Conservation (phyloP, 1,140 invertebrate species). For the Galleria mellonella region DNA sequence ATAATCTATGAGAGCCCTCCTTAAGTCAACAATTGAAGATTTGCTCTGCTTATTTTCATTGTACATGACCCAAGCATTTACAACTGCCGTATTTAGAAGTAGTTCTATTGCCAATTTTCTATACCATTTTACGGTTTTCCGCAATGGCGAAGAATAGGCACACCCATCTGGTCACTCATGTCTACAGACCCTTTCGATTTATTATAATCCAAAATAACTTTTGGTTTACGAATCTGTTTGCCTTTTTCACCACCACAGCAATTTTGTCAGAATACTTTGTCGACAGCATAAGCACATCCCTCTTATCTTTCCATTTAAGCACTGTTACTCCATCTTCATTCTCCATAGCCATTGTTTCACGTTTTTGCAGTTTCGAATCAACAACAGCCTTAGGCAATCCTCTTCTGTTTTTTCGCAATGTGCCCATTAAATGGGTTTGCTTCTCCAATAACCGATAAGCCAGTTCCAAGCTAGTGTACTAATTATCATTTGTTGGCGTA, state of each 20-base stretch:
- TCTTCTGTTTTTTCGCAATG: constrained; percentile 55
- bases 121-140: no score
- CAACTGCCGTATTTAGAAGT: constrained; percentile 41
- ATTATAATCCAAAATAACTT: no score
- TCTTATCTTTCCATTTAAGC: constrained; percentile 63
- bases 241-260: constrained; percentile 31
- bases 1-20: constrained; percentile 23
- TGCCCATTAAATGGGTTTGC: constrained; percentile 67
- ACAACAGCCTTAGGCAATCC: constrained; percentile 50
- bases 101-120: constrained; percentile 53
- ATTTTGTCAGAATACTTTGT: constrained; percentile 48
- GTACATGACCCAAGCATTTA: constrained; percentile 31
- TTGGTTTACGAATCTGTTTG: constrained; percentile 41
- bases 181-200: constrained; percentile 48
- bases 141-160: constrained; percentile 46
- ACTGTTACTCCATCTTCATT: constrained; percentile 57
- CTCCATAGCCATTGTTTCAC: constrained; percentile 44
- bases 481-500: constrained; percentile 57
- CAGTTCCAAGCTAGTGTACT: constrained; percentile 55
- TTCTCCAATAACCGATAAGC: constrained; percentile 49
- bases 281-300: constrained; percentile 51
- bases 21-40: constrained; percentile 23
- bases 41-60: constrained; percentile 24
- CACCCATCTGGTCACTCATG: constrained; percentile 54
- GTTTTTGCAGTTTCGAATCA: constrained; percentile 50